phyloP scores from a whole-genome alignment of 2,113 vertebrate genomes.

The Vimba vimba region DNA sequence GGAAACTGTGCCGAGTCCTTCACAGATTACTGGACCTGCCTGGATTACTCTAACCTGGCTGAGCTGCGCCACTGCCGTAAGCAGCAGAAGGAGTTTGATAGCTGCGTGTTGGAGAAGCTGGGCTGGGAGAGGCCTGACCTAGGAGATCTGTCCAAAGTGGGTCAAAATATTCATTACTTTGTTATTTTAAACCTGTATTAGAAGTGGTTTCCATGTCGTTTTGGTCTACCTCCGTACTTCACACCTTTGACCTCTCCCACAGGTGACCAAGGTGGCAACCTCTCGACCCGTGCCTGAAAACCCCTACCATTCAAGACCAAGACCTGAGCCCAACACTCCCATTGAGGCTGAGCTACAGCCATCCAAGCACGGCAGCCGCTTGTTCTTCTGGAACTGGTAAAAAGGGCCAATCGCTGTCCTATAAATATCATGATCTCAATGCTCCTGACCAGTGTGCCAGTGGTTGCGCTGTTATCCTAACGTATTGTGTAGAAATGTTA shows the following conservation, averaged over 20 bases:
- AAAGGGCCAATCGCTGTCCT: constrained; percentile 38
- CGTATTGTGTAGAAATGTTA: constrained; percentile 45
- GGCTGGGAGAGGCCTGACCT: constrained; percentile 93
- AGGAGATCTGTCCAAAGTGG: constrained; percentile 95
- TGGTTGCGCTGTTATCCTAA: constrained; percentile 19
- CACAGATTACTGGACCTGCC: constrained; percentile 94
- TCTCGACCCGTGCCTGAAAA: constrained; percentile 88
- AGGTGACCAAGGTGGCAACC: constrained; percentile 97
- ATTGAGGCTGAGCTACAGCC: constrained; percentile 85
- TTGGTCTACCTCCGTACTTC: neutral
- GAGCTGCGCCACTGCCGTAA: constrained; percentile 86
- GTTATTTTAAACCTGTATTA: neutral
- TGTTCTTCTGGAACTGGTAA: constrained; percentile 90
- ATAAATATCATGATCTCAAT: neutral
- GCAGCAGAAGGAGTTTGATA: constrained; percentile 88
- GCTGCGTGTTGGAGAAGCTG: constrained; percentile 92
- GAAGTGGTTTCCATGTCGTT: neutral
- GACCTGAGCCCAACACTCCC: constrained; percentile 84
- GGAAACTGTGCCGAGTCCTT: constrained; percentile 91
- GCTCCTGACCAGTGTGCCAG: constrained; percentile 31
- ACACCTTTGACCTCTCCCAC: neutral
- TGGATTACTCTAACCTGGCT: constrained; percentile 81
- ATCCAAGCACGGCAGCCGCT: constrained; percentile 84
- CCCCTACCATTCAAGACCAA: constrained; percentile 84
- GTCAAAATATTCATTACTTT: neutral